These are phyloP conservation scores for Chromobotia macracanthus DNA, from an alignment of 2,797 vertebrate species.

Conservation along the genomic window DNA sequence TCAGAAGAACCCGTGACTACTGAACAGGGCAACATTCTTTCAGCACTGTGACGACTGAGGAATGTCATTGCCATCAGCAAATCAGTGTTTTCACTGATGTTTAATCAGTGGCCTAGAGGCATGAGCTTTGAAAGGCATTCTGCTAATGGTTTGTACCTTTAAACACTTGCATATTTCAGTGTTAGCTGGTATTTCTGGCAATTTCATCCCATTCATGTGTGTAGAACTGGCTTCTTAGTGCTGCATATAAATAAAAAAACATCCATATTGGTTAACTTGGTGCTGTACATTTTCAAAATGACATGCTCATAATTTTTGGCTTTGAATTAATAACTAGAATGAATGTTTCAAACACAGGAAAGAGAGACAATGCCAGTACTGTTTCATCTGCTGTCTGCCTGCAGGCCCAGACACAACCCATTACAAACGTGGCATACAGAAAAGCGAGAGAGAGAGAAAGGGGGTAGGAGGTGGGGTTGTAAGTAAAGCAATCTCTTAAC, in stretches of 20 bases:
- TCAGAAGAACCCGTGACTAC: background rate
- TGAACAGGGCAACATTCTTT: conserved; percentile 25
- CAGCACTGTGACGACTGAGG: background rate
- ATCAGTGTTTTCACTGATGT: conserved; percentile 25
- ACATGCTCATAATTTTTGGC: too few species aligned
- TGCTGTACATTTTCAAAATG: background rate
- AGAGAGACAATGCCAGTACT: conserved; percentile 17
- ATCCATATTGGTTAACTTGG: background rate
- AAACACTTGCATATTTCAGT: background rate
- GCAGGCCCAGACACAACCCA: conserved; percentile 29
- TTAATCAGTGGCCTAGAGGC: background rate
- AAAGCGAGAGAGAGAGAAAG: conserved; percentile 34
- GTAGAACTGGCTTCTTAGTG: background rate
- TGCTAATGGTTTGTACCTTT: background rate
- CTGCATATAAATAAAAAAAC: background rate
- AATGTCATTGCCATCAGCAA: conserved; percentile 22
- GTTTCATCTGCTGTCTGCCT: conserved; percentile 3
- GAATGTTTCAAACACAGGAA: background rate
- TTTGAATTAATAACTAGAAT: background rate
- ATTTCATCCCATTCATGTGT: too few species aligned
- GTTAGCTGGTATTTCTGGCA: background rate
- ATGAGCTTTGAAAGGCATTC: background rate
- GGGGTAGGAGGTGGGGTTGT: conserved; percentile 19
- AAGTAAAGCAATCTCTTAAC: background rate
- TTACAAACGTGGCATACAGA: conserved; percentile 47